These are phyloP conservation scores for Miltochrista miniata DNA, from an alignment of 2,888 invertebrate species.

Conservation along the genomic window DNA sequence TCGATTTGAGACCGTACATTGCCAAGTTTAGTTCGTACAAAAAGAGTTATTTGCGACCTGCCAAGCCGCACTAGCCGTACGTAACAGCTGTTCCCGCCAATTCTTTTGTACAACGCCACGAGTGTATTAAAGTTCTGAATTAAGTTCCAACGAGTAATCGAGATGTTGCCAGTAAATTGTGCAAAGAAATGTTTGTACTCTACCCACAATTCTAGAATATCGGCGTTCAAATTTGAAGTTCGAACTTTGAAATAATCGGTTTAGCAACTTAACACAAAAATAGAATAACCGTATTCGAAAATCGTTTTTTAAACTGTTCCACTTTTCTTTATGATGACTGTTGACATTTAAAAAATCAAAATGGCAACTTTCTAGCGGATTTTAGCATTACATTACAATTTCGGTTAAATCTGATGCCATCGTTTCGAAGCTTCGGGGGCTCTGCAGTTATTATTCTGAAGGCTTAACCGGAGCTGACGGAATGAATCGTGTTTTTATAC, in stretches of 20 bases:
- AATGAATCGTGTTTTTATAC: too few species aligned
- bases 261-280: too few species aligned
- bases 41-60: constrained; percentile 18
- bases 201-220: background rate
- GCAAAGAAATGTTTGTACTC: constrained; percentile 3
- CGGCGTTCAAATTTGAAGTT: background rate
- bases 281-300: too few species aligned
- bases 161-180: constrained; percentile 2
- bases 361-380: too few species aligned
- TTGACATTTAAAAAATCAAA: too few species aligned
- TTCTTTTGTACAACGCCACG: constrained; percentile 4
- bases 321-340: too few species aligned
- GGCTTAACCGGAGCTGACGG: too few species aligned
- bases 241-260: background rate
- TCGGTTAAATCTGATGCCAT: too few species aligned
- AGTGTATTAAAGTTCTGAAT: constrained; percentile 9
- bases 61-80: constrained; percentile 10
- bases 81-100: constrained; percentile 12
- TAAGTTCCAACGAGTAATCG: constrained; percentile 7
- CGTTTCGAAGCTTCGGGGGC: too few species aligned
- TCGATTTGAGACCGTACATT: constrained; percentile 14
- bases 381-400: too few species aligned
- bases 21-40: constrained; percentile 15
- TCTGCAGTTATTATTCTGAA: too few species aligned
- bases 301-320: too few species aligned